Conservation (phyloP, 92 coral and sea anemone genomes). For the Zoanthus gigantus region DNA sequence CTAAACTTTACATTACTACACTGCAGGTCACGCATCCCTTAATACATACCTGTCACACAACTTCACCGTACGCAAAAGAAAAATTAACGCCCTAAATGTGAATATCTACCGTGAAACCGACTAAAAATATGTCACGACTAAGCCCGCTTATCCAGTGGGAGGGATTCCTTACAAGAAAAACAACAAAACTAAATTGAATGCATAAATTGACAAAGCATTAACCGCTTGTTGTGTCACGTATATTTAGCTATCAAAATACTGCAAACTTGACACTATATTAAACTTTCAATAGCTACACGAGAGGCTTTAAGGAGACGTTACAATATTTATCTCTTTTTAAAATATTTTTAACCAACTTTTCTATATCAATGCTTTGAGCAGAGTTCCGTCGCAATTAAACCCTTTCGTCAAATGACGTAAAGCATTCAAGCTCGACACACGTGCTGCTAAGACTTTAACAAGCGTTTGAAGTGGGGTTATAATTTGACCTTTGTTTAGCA, state of each 20-base stretch:
- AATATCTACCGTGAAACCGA: too few relatives aligned
- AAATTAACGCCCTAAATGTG: too few relatives aligned
- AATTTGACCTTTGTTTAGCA: constrained; percentile 46
- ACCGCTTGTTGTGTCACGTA: background rate
- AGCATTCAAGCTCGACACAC: background rate
- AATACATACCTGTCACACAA: too few relatives aligned
- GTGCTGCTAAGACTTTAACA: constrained; percentile 29
- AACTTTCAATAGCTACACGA: background rate
- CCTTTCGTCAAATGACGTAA: background rate
- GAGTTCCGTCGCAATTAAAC: background rate
- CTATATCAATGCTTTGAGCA: background rate
- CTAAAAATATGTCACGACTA: too few relatives aligned
- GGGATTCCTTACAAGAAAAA: background rate
- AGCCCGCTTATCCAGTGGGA: too few relatives aligned
- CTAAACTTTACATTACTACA: too few relatives aligned
- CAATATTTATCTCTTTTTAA: background rate
- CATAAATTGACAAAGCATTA: background rate
- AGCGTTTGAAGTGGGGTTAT: constrained; percentile 18
- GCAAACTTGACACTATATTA: background rate
- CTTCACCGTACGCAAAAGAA: too few relatives aligned
- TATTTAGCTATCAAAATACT: background rate
- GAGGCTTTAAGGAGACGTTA: background rate
- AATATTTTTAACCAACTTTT: background rate
- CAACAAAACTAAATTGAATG: background rate
- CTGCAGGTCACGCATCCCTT: too few relatives aligned